Evolutionary conservation across 1,140 invertebrate genomes (phyloP).

Genomic region (Drosophila neocordata): DNA sequence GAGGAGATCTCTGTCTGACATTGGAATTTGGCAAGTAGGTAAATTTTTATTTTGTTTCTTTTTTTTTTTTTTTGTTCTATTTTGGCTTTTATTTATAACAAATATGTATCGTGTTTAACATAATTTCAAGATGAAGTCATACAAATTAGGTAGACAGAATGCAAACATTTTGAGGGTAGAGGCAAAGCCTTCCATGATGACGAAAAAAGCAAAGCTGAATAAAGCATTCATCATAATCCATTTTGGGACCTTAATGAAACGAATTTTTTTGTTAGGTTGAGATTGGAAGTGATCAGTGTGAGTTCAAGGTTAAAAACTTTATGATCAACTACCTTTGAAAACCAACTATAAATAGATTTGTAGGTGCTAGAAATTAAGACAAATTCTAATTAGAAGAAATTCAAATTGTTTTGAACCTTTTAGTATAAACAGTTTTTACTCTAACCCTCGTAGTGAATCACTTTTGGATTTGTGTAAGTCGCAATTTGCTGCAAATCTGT

Average conservation of each 20-base stretch:
- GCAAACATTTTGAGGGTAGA: slow-evolving; percentile 30
- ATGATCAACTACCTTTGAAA: too few relatives aligned
- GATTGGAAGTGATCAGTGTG: not conserved
- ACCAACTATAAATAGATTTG: too few relatives aligned
- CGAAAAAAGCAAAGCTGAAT: not conserved
- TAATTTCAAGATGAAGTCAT: slow-evolving; percentile 65
- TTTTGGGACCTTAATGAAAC: not conserved
- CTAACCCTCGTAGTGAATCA: too few relatives aligned
- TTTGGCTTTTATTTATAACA: too few relatives aligned
- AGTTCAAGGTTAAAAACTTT: too few relatives aligned
- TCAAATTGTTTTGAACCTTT: too few relatives aligned
- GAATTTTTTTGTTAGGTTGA: not conserved
- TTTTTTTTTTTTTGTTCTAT: not conserved
- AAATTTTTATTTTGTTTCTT: not conserved
- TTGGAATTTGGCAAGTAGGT: too few relatives aligned
- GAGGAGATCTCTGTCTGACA: too few relatives aligned
- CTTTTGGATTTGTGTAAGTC: not conserved
- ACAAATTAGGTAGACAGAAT: slow-evolving; percentile 43
- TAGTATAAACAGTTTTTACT: too few relatives aligned
- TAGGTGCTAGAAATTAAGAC: too few relatives aligned
- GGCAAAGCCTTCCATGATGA: not conserved
- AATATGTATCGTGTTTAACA: slow-evolving; percentile 35
- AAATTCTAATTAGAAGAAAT: too few relatives aligned
- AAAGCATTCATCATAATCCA: slow-evolving; percentile 41
- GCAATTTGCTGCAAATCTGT: slow-evolving; percentile 6